phyloP scores from a whole-genome alignment of 2,888 invertebrate species.

The Pristionchus exspectatus region DNA sequence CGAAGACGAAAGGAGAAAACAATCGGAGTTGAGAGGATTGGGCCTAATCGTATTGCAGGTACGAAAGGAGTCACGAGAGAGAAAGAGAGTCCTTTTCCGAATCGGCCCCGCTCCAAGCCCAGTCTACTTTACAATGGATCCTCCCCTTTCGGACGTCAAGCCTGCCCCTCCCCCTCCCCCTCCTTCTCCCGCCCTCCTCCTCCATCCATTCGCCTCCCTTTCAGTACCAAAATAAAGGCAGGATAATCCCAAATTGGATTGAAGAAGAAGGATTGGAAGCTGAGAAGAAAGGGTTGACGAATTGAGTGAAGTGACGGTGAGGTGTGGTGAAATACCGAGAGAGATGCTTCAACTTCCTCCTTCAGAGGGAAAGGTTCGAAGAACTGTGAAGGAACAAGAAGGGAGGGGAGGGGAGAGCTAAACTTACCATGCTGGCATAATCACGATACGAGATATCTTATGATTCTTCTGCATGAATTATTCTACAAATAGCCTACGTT shows the following conservation, averaged over 20 bases:
- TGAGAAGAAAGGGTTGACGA: not conserved
- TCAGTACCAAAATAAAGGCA: conserved; percentile 44
- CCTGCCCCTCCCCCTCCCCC: not conserved
- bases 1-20: not conserved
- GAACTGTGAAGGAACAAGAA: not conserved
- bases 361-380: not conserved
- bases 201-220: conserved; percentile 9
- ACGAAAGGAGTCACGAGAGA: not conserved
- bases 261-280: conserved; percentile 15
- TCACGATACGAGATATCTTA: not conserved
- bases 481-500: not conserved
- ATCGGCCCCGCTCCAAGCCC: not conserved
- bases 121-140: conserved; percentile 35
- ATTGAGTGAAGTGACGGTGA: not conserved
- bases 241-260: conserved; percentile 21
- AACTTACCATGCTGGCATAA: not conserved
- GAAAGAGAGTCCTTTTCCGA: not conserved
- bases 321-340: not conserved
- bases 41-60: not conserved
- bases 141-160: conserved; percentile 28
- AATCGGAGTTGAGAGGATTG: not conserved
- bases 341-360: not conserved
- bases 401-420: not conserved
- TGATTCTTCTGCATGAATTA: not conserved
- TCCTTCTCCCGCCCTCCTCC: not conserved